Base-by-base conservation (phyloP, 2,888 invertebrate species). In the Folsomia manolachei region DNA sequence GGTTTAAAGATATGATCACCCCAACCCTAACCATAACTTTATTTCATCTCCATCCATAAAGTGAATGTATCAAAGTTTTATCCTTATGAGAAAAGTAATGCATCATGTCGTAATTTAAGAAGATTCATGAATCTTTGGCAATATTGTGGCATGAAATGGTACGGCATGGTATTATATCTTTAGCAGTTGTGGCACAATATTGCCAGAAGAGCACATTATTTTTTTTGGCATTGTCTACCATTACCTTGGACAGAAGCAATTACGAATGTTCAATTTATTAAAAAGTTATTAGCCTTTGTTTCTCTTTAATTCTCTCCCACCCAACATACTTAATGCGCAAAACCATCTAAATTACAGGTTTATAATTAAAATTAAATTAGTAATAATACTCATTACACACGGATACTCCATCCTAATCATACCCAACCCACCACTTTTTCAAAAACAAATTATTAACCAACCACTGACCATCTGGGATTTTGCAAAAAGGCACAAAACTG, bases 401-500 rank as follows among this genome's bases (percentile, higher is more conserved):
- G 39, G 39, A 39, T 39, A 39, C 14, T n/a, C n/a, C n/a, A n/a
- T n/a, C n/a, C n/a, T n/a, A n/a, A n/a, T n/a, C n/a, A n/a, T n/a
- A n/a, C n/a, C n/a, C n/a, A n/a, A n/a, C n/a, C n/a, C n/a, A n/a
- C n/a, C n/a, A n/a, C n/a, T n/a, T n/a, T n/a, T n/a, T n/a, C n/a
- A n/a, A n/a, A n/a, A n/a, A n/a, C n/a, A n/a, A n/a, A n/a, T n/a
- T n/a, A n/a, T n/a, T n/a, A n/a, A n/a, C n/a, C n/a, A n/a, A n/a
- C 24, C 24, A 62, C 24, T 24, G 62, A 62, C 62, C 62, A 62
- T 21, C 62, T 62, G 62, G n/a, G 23, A 21, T 62, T 62, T 39
- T 39, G 39, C 39, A 39, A 39, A 39, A 39, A 39, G 39, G 14
- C 39, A 39, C 39, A 39, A n/a, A n/a, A n/a, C n/a, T n/a, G 39